Percentiles rank a stretch among this genome's conserved stretches.
Conservation (phyloP, 2,888 invertebrate species). For the Stenurella melanura region DNA sequence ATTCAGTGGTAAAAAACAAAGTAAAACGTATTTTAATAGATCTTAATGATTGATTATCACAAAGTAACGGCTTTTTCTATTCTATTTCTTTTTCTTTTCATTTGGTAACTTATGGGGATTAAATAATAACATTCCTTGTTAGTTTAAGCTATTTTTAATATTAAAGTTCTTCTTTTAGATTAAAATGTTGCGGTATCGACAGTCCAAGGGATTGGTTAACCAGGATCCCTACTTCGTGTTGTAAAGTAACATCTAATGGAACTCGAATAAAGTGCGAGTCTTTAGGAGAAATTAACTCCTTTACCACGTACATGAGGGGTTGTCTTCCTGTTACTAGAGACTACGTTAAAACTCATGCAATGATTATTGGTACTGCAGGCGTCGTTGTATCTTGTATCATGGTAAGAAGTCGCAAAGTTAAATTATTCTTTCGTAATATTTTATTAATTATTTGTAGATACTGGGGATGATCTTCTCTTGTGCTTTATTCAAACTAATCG, state of each 20-base stretch:
- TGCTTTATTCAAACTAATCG: conserved; percentile 88
- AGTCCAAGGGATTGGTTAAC: conserved; percentile 86
- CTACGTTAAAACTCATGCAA: conserved; percentile 85
- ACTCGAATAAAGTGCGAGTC: conserved; percentile 77
- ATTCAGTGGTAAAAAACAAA: too few relatives aligned
- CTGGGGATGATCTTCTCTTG: conserved; percentile 90
- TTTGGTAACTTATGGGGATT: too few relatives aligned
- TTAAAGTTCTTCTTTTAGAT: conserved; percentile 54
- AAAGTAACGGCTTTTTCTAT: too few relatives aligned
- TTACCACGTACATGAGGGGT: conserved; percentile 83
- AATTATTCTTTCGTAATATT: not conserved
- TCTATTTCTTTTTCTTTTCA: too few relatives aligned
- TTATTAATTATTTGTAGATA: conserved; percentile 76
- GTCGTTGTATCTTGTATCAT: conserved; percentile 89
- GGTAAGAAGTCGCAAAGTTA: conserved; percentile 75
- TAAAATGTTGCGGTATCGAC: conserved; percentile 90
- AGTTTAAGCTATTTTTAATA: too few relatives aligned
- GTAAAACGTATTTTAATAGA: too few relatives aligned
- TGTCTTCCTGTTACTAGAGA: conserved; percentile 83
- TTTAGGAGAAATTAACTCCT: conserved; percentile 73
- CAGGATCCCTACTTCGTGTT: conserved; percentile 85
- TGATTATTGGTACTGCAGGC: conserved; percentile 87
- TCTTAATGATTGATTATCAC: too few relatives aligned
- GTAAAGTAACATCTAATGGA: conserved; percentile 78
- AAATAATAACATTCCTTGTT: too few relatives aligned